Evolutionary conservation across 2,797 vertebrate species (phyloP).

Genomic region (Steatocranus sp.): DNA sequence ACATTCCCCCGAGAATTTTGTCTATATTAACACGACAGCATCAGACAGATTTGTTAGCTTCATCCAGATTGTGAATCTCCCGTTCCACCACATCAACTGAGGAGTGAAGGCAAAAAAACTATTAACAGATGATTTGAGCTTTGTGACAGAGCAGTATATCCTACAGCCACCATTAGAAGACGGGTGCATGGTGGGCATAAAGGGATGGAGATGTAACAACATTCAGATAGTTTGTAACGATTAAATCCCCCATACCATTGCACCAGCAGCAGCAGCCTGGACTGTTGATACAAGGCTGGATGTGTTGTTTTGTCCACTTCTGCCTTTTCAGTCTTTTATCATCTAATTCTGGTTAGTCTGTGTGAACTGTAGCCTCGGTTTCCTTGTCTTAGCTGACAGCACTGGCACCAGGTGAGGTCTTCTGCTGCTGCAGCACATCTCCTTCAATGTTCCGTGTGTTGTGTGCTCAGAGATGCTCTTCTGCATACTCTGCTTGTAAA

Average conservation of each 20-base stretch:
- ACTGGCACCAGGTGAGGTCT: neutral
- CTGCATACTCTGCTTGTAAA: neutral
- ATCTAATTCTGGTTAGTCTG: neutral
- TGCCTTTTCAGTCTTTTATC: neutral
- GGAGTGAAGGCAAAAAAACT: neutral
- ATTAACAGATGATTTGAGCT: neutral
- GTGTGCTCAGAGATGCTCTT: neutral
- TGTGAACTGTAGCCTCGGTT: rapidly evolving
- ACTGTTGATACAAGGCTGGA: neutral
- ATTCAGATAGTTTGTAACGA: neutral
- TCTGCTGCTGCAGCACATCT: neutral
- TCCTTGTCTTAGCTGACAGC: neutral
- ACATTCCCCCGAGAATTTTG: rapidly evolving
- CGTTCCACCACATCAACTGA: neutral
- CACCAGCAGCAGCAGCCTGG: neutral
- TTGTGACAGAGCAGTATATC: neutral
- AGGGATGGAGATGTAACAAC: neutral
- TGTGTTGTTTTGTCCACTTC: neutral
- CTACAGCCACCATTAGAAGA: neutral
- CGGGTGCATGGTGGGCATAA: neutral
- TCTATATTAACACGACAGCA: neutral
- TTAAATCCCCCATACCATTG: neutral
- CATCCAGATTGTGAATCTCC: neutral
- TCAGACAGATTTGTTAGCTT: neutral
- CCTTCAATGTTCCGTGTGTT: neutral